These are phyloP conservation scores for Oplegnathus fasciatus DNA, from an alignment of 2,113 vertebrate genomes.

Conservation along the genomic window DNA sequence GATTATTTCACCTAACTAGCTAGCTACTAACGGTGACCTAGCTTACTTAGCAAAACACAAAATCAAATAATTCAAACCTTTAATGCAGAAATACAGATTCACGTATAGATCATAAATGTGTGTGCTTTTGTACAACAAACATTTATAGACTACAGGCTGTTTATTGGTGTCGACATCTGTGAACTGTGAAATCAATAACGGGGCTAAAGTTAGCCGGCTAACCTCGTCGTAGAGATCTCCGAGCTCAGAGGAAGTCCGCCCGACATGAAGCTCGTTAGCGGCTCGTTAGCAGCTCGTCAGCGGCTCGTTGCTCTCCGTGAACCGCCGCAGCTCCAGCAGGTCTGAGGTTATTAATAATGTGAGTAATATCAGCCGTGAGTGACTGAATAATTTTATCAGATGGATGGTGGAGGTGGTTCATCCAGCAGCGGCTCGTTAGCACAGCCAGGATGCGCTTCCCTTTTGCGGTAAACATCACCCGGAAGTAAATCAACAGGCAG, in stretches of 20 bases:
- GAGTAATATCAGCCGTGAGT: background rate
- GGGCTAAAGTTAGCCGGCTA: conserved; percentile 73
- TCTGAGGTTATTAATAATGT: background rate
- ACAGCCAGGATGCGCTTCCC: conserved; percentile 39
- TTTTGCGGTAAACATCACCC: conserved; percentile 73
- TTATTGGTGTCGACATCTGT: background rate
- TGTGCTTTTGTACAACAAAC: fast-evolving
- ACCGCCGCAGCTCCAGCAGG: background rate
- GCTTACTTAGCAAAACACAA: conserved; percentile 19
- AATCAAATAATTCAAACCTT: background rate
- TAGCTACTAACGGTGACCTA: conserved; percentile 39
- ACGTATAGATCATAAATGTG: fast-evolving
- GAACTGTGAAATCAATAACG: conserved; percentile 12
- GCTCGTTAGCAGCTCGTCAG: background rate
- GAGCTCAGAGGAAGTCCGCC: conserved; percentile 67
- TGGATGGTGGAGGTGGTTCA: conserved; percentile 24
- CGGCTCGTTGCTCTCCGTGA: background rate
- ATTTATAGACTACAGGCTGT: fast-evolving
- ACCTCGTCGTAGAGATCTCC: conserved; percentile 69
- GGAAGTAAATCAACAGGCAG: conserved; percentile 56
- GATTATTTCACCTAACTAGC: background rate
- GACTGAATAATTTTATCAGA: background rate
- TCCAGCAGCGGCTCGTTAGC: conserved; percentile 44
- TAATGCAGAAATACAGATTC: fast-evolving
- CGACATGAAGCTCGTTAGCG: conserved; percentile 44